Evolutionary conservation across 2,888 invertebrate species (phyloP), one percentile per base, ranked within the genome.

Genomic region (Dynastes hyllus): DNA sequence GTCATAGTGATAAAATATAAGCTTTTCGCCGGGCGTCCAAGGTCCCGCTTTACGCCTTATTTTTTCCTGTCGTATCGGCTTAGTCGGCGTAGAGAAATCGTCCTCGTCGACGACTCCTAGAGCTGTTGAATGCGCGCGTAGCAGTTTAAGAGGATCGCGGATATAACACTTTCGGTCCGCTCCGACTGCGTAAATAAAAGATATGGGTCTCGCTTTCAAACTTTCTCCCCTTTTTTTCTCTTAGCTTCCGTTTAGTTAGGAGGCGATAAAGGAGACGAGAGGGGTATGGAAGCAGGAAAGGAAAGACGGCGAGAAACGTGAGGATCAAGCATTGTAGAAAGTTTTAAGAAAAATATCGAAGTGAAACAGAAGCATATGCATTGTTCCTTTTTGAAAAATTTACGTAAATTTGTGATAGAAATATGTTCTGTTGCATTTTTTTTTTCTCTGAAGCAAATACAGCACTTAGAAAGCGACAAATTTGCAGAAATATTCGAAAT

Each of bases 1-100:
- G 78, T 66, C 75, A 78, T 78, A 78, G 75, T 78, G 75, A 78
- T 78, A 78, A 78, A 78, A 78, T 78, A 78, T 78, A 78, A 78
- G 75, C 67, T 69, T 45, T 40, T 40, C n/a, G 16, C 29, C 22
- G 22, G 6, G 22, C 22, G 22, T 22, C 22, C 27, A 6, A 22
- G 29, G 61, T 16, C 53, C 16, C 61, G 27, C 8, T 61, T 61
- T 22, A 29, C 61, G 61, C 61, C 61, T 58, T 61, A 61, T 9
- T 27, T 61, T 61, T 61, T 11, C 9, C 29, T 5, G 29, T 27
- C 61, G 27, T 9, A 6, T 11, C 27, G 53, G 53, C 53, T 53
- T 53, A 53, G n/a, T 53, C n/a, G 66, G 40, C 40, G 40, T 8
- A 66, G 66, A 40, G 50, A 50, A 50, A 69, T 69, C 50, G 67